Base-by-base conservation (phyloP, 2,113 vertebrate genomes). In the Trichechus manatus region DNA sequence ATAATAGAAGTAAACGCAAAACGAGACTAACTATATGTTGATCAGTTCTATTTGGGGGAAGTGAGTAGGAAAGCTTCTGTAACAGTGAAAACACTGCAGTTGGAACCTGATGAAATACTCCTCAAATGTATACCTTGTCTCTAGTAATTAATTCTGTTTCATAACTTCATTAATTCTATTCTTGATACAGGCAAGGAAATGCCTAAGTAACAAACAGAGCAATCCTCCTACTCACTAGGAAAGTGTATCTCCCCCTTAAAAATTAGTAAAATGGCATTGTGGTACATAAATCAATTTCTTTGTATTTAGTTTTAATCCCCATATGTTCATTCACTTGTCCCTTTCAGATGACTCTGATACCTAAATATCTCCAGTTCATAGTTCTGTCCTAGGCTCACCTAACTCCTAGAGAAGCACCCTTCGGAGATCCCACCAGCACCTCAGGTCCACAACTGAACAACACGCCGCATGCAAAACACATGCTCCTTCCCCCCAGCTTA, bases 161-260 rank as follows among this genome's bases (percentile, higher is more conserved):
- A 72, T 90, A 79, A 85, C 59, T 61, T 86, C 68, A 70, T 50
- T 79, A 86, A 85, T 68, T 85, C 17, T 84, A 36, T 56, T 78
- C 22, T 59, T 85, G n/a, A 78, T 36, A 47, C 1, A 83, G n/a
- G 42, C 79, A 85, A 84, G 36, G 22, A 90, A 94, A 89, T 83
- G 78, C 56, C 68, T 56, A 1, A 66, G 53, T 75, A 75, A 42
- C 17, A 39, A 92, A 74, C 39, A 94, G 89, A 84, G 27, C 23
- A 94, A 83, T 53, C 1, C 11, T 53, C 1, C 29, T 9, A 86
- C 13, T 85, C 33, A 39, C 31, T 79, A 85, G 5, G 27, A 64
- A 84, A 94, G 31, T 36, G 0, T 36, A 56, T 25, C 22, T 90
- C 66, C 8, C 25, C 23, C 23, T 9, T 33, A 70, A 72, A 72